These are phyloP conservation scores for Neoitamus cyanurus DNA, from an alignment of 2,888 invertebrate genomes.

Conservation along the genomic window DNA sequence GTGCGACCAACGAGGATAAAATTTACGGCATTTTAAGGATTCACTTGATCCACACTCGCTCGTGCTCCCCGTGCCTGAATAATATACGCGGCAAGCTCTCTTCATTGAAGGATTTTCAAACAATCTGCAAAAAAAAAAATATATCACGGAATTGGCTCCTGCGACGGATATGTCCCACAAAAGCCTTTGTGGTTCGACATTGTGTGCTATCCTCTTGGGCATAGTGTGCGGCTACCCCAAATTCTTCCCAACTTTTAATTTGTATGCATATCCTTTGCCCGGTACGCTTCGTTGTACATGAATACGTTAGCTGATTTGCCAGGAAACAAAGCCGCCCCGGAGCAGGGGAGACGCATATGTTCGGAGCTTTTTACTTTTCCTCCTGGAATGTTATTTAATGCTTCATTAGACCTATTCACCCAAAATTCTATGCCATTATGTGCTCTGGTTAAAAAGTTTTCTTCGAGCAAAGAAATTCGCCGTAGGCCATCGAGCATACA, in stretches of 20 bases:
- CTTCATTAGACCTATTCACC: constrained; percentile 47
- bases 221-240: constrained; percentile 2
- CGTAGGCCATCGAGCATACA: constrained; percentile 49
- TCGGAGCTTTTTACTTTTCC: constrained; percentile 32
- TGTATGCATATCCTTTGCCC: constrained; percentile 45
- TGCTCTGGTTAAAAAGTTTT: constrained; percentile 52
- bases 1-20: constrained; percentile 34
- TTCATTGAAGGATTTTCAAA: constrained; percentile 46
- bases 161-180: neutral
- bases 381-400: constrained; percentile 44
- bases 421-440: constrained; percentile 51
- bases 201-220: constrained; percentile 1
- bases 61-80: neutral
- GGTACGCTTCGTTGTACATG: constrained; percentile 39
- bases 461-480: constrained; percentile 18
- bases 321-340: constrained; percentile 13
- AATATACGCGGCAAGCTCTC: constrained; percentile 15
- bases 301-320: constrained; percentile 27
- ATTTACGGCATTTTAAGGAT: constrained; percentile 47
- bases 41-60: constrained; percentile 31
- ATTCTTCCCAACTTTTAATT: constrained; percentile 33
- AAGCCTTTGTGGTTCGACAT: constrained; percentile 14
- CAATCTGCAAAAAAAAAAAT: neutral
- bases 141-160: neutral
- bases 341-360: constrained; percentile 8